A percentile compares a stretch with the other conserved stretches of the same genome.
Evolutionary conservation across 2,888 invertebrate genomes (phyloP).

Genomic region (Drosophila pseudotalamancana): DNA sequence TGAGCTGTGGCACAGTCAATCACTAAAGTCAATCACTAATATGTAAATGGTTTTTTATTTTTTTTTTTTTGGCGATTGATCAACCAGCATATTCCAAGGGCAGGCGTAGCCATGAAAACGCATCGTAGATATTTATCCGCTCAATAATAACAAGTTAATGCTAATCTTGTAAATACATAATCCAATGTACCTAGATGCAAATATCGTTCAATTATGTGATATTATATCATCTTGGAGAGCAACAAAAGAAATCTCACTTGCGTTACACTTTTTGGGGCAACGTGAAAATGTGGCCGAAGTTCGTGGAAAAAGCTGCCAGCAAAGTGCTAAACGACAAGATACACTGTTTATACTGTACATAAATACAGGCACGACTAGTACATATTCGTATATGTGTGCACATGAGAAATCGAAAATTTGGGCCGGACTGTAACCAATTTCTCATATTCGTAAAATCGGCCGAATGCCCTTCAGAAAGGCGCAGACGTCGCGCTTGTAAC

Average conservation of each 20-base stretch:
- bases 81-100: slow-evolving; percentile 33
- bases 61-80: slow-evolving; percentile 52
- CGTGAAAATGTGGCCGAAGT: slow-evolving; percentile 55
- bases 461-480: slow-evolving; percentile 62
- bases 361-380: background rate
- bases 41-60: slow-evolving; percentile 50
- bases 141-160: slow-evolving; percentile 47
- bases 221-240: slow-evolving; percentile 50
- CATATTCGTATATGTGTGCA: background rate
- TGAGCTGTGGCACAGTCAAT: slow-evolving; percentile 28
- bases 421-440: slow-evolving; percentile 51
- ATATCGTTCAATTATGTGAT: slow-evolving; percentile 26
- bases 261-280: slow-evolving; percentile 46
- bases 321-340: slow-evolving; percentile 63
- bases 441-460: slow-evolving; percentile 55
- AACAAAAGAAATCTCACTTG: slow-evolving; percentile 5
- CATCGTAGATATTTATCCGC: slow-evolving; percentile 28
- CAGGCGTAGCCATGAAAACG: slow-evolving; percentile 18
- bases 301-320: slow-evolving; percentile 31
- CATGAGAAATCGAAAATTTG: slow-evolving; percentile 26
- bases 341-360: slow-evolving; percentile 13
- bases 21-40: slow-evolving; percentile 39
- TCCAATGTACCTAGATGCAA: slow-evolving; percentile 6
- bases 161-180: slow-evolving; percentile 26
- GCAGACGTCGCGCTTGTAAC: slow-evolving; percentile 42